Percentiles rank a stretch among this genome's conserved stretches.
Conservation (phyloP, 2,888 invertebrate species). For the Zaprionus obscuricornis region DNA sequence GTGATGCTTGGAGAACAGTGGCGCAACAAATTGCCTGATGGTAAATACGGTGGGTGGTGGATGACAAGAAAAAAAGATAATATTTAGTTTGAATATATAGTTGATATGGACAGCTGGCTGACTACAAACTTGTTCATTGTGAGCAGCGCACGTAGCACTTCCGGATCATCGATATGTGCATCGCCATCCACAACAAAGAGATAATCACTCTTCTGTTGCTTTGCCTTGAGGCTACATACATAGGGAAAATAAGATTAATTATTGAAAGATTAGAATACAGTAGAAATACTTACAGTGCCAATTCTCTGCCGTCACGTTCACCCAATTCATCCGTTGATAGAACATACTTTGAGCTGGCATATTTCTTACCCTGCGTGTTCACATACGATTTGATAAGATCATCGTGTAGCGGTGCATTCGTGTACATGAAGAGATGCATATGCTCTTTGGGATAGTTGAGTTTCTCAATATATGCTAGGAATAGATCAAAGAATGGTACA, state of each 20-base stretch:
- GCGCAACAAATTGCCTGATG: slow-evolving; percentile 86
- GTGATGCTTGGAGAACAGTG: slow-evolving; percentile 91
- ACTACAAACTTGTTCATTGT: slow-evolving; percentile 89
- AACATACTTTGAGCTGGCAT: slow-evolving; percentile 87
- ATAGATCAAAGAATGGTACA: slow-evolving; percentile 96
- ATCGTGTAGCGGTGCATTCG: slow-evolving; percentile 89
- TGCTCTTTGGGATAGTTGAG: slow-evolving; percentile 94
- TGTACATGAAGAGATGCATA: slow-evolving; percentile 93
- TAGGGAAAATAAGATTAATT: no score
- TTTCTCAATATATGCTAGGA: slow-evolving; percentile 88
- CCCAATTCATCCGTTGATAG: slow-evolving; percentile 87
- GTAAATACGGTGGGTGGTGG: no score
- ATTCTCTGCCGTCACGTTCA: slow-evolving; percentile 90
- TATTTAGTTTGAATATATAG: neutral
- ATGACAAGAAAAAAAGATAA: no score
- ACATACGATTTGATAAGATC: slow-evolving; percentile 87
- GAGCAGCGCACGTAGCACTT: slow-evolving; percentile 89
- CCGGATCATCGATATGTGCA: slow-evolving; percentile 91
- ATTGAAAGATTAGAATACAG: neutral
- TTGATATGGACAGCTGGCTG: slow-evolving; percentile 14
- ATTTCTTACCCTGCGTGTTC: slow-evolving; percentile 85
- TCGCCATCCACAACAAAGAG: slow-evolving; percentile 94
- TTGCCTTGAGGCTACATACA: slow-evolving; percentile 92
- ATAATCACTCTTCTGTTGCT: slow-evolving; percentile 91
- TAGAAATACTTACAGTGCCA: slow-evolving; percentile 90